These are phyloP conservation scores for Bruchidius siliquastri DNA, from an alignment of 2,888 invertebrate genomes.

Conservation along the genomic window DNA sequence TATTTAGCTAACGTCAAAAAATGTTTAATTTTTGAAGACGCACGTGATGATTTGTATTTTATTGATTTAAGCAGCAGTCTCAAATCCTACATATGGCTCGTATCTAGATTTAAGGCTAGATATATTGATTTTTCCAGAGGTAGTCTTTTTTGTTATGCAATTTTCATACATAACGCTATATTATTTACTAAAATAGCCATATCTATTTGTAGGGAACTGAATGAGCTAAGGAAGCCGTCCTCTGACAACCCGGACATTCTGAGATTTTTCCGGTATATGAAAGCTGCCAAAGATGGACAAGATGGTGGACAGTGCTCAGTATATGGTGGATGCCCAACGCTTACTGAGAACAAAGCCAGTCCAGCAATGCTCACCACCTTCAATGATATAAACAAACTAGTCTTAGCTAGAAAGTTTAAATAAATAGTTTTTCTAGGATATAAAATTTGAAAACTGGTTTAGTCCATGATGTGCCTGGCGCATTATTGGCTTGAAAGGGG, in stretches of 20 bases:
- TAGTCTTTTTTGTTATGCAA: too few species aligned
- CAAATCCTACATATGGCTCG: too few species aligned
- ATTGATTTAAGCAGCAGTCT: too few species aligned
- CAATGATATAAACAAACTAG: conserved; percentile 83
- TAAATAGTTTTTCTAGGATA: conserved; percentile 3
- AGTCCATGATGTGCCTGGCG: background rate
- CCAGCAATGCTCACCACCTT: conserved; percentile 84
- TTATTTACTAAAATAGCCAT: too few species aligned
- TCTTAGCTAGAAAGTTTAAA: conserved; percentile 68
- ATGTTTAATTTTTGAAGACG: too few species aligned
- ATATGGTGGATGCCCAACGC: conserved; percentile 61
- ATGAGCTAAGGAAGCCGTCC: conserved; percentile 78
- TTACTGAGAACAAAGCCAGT: conserved; percentile 60
- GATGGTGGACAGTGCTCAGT: conserved; percentile 71
- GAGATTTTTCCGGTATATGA: conserved; percentile 86
- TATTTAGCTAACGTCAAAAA: too few species aligned
- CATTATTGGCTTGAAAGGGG: too few species aligned
- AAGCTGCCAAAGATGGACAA: conserved; percentile 82
- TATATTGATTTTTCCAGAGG: too few species aligned
- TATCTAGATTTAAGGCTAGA: too few species aligned
- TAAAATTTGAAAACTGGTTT: background rate
- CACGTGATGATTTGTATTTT: too few species aligned
- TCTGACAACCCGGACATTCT: conserved; percentile 83
- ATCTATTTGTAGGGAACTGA: conserved; percentile 64
- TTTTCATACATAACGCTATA: too few species aligned